phyloP scores from a whole-genome alignment of 30 jellyfish, hydroid and myxozoan species.

The Clytia hemisphaerica region DNA sequence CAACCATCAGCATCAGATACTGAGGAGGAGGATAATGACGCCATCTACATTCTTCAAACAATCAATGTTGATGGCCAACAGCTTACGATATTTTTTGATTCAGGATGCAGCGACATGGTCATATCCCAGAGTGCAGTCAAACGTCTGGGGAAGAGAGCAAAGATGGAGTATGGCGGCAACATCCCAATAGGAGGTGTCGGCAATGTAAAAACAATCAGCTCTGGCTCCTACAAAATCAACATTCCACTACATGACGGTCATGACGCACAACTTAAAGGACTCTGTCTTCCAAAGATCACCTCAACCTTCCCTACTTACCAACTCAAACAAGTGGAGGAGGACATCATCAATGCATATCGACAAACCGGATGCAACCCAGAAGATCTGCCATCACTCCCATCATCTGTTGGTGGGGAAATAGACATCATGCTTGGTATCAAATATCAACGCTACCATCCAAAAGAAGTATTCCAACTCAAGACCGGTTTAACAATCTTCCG shows the following conservation, averaged over 20 bases:
- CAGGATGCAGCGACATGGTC: conserved; percentile 10
- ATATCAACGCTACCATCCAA: background rate
- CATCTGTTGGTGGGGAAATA: conserved; percentile 1
- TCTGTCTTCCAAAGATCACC: background rate
- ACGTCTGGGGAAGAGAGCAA: conserved; percentile 7
- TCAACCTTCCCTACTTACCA: background rate
- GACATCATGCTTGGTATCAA: background rate
- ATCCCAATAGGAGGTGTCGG: conserved; percentile 7
- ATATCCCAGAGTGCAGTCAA: conserved; percentile 12
- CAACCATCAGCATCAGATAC: too few species aligned
- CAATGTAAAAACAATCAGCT: background rate
- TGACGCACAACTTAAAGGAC: background rate
- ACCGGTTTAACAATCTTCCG: background rate
- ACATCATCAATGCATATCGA: background rate
- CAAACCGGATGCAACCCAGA: background rate
- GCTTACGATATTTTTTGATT: background rate
- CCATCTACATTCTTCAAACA: conserved; percentile 9
- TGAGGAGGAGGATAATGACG: background rate
- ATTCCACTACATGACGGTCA: background rate
- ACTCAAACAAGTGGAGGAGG: background rate
- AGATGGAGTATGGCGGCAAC: background rate
- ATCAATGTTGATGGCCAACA: conserved; percentile 17
- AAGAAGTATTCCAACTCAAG: conserved; percentile 3
- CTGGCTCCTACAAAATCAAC: background rate
- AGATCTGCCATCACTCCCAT: background rate